A percentile compares a stretch with the other conserved stretches of the same genome.
phyloP scores from a whole-genome alignment of 2,113 vertebrate species.

The Microcebus tavaratra region DNA sequence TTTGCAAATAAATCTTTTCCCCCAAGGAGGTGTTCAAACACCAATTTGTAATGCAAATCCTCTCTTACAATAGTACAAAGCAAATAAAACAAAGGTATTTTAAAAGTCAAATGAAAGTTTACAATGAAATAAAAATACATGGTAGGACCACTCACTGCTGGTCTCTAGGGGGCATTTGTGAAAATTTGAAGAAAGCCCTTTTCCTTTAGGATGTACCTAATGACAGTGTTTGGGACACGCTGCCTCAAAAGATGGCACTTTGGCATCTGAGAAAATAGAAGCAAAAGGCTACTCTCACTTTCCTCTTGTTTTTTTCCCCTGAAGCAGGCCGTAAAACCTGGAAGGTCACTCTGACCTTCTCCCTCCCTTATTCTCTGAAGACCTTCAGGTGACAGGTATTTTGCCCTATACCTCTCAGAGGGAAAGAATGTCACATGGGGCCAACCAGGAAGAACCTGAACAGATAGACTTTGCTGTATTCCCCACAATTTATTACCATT shows the following conservation, averaged over 20 bases:
- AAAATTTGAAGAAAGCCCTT: background rate
- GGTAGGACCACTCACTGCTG: background rate
- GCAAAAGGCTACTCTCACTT: background rate
- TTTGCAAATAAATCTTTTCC: conserved; percentile 34
- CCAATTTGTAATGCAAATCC: background rate
- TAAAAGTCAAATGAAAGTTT: background rate
- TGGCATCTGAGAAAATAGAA: background rate
- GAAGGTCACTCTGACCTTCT: background rate
- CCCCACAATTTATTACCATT: background rate
- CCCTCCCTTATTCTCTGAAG: background rate
- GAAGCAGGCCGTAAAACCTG: background rate
- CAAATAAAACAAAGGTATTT: conserved; percentile 15
- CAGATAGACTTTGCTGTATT: background rate
- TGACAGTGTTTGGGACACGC: background rate
- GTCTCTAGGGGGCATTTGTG: background rate
- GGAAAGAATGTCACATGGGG: background rate
- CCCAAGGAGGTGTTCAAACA: background rate
- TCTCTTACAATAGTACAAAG: background rate
- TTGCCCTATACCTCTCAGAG: background rate
- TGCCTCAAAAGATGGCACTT: background rate
- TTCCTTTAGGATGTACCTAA: background rate
- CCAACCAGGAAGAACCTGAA: too few species aligned
- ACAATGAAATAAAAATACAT: conserved; percentile 14
- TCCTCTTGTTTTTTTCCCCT: too few species aligned
- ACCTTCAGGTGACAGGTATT: background rate